Evolutionary conservation across 2,113 vertebrate species (phyloP), one percentile per base, ranked within the genome.

Genomic region (Scomber japonicus): DNA sequence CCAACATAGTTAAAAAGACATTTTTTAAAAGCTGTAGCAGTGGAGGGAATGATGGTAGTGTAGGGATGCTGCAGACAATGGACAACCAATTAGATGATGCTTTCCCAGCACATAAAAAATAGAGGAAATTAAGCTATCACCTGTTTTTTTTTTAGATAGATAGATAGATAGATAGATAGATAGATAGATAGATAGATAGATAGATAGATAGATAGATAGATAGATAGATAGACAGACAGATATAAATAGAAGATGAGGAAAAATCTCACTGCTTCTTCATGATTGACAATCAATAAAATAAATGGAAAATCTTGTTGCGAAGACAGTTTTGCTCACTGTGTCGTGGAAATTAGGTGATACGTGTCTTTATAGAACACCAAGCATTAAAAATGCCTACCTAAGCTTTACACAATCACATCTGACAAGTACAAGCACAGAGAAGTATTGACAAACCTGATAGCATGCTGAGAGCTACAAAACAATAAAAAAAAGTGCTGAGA

Each of bases 281-380:
- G 55, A 81, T 51, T 79, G 80, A 81, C 15, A 85, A 85, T 87
- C 85, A 71, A 86, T 72, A 46, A 3, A 4, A 63, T 49, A 65
- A 72, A 84, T 73, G 40, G 50, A 57, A 61, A 75, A 83, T 68
- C 51, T 69, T 61, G 59, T 71, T 72, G 70, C 17, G 21, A 62
- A 75, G 60, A 30, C 35, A 40, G 40, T 75, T 71, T 70, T 53
- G 21, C 64, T 81, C 56, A 64, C 51, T 66, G 59, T 69, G 54
- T 69, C 60, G 67, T 57, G 27, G 35, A 72, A 67, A 74, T 83
- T n/a, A 63, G 68, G 54, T n/a, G 63, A 66, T 68, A 45, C 13
- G 21, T n/a, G 21, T 70, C 15, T 35, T 77, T 69, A 74, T 50
- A 60, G 35, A 70, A 49, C 82, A 53, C 31, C 6, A 0, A 75